Evolutionary conservation across 1,140 invertebrate species (phyloP).

Genomic region (Littorina saxatilis): DNA sequence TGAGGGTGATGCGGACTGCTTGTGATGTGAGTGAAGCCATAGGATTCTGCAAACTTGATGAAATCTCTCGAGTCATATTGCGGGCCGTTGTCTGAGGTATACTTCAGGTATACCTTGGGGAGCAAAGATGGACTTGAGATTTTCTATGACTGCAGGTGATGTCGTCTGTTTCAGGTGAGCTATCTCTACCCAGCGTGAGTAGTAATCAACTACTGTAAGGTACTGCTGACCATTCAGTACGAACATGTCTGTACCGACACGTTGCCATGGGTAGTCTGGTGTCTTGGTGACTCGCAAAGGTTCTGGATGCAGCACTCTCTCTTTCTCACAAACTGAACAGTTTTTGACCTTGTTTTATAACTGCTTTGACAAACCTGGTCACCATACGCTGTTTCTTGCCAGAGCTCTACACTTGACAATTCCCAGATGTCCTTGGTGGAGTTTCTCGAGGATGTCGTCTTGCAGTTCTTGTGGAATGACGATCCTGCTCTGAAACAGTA

Average conservation of each 20-base stretch:
- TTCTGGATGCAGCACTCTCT: neutral
- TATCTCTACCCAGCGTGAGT: neutral
- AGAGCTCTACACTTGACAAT: neutral
- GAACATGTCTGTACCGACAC: neutral
- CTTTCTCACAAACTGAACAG: neutral
- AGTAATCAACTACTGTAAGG: neutral
- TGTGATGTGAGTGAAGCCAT: conserved; percentile 51
- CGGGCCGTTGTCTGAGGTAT: neutral
- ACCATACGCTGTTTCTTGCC: neutral
- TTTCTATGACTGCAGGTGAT: neutral
- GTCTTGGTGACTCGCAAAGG: neutral
- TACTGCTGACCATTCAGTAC: neutral
- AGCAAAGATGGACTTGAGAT: neutral
- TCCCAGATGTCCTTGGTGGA: neutral
- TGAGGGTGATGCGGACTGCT: conserved; percentile 48
- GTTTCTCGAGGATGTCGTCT: neutral
- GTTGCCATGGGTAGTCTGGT: neutral
- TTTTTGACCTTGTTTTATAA: neutral
- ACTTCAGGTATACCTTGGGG: conserved; percentile 5
- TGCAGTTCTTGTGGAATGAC: conserved; percentile 18
- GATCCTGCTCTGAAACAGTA: conserved; percentile 12
- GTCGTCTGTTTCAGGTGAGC: neutral
- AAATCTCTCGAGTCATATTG: neutral
- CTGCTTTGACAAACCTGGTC: neutral
- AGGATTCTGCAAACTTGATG: conserved; percentile 44